Percentiles rank a stretch among this genome's conserved stretches.
Evolutionary conservation across 2,888 invertebrate species (phyloP).

Genomic region (Philereme transversata): DNA sequence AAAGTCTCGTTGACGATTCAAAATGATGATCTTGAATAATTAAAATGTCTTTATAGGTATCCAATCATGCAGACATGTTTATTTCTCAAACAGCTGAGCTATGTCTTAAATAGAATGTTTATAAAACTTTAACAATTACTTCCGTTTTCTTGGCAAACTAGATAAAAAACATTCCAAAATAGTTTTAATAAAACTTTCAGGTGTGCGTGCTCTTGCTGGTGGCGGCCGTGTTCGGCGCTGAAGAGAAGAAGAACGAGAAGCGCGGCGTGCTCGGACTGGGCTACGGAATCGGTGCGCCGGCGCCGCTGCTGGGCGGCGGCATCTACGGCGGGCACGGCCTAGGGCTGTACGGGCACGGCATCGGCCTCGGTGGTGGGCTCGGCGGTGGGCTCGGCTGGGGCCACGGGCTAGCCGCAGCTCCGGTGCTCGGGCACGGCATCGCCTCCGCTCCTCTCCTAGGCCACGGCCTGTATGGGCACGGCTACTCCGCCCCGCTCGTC

Average conservation of each 20-base stretch:
- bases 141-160: too few relatives aligned
- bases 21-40: too few relatives aligned
- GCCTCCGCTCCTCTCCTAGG: slow-evolving; percentile 42
- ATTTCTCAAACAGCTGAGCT: too few relatives aligned
- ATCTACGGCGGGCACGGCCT: slow-evolving; percentile 59
- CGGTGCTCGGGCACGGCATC: slow-evolving; percentile 42
- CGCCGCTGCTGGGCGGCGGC: slow-evolving; percentile 43
- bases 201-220: slow-evolving; percentile 64
- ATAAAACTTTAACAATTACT: too few relatives aligned
- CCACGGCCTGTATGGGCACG: slow-evolving; percentile 32
- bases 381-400: slow-evolving; percentile 58
- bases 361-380: slow-evolving; percentile 56
- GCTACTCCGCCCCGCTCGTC: slow-evolving; percentile 41
- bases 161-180: too few relatives aligned
- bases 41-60: too few relatives aligned
- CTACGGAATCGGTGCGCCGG: slow-evolving; percentile 52
- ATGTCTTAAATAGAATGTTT: too few relatives aligned
- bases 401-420: slow-evolving; percentile 56
- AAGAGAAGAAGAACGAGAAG: slow-evolving; percentile 78
- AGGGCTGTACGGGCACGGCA: slow-evolving; percentile 56
- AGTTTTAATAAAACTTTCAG: slow-evolving; percentile 42
- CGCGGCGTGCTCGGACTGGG: slow-evolving; percentile 77
- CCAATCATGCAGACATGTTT: too few relatives aligned
- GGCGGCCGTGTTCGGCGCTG: slow-evolving; percentile 62
- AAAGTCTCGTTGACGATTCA: too few relatives aligned